Evolutionary conservation across 2,888 invertebrate genomes (phyloP), one percentile per base, ranked within the genome.

Genomic region (Drosophila rubida): DNA sequence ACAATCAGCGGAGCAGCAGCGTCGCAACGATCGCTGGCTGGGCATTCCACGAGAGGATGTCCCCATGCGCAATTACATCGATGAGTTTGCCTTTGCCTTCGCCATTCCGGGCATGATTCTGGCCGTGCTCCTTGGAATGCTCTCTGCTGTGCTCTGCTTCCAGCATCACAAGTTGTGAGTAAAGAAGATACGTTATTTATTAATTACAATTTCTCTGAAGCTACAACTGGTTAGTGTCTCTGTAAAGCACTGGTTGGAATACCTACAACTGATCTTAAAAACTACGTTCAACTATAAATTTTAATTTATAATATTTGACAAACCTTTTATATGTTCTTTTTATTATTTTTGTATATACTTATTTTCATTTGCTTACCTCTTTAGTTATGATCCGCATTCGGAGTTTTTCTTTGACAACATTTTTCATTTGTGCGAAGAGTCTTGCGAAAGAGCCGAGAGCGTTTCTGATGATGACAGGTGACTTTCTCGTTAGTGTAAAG

Each of bases 111-210:
- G 95, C 71, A 90, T 95, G 57, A 92, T 96, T 44, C 93, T 96
- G 88, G 91, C 96, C 44, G 89, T 96, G 14, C 91, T 96, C 1
- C 93, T 95, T 1, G 93, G 95, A 2, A 93, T 95, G 6, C 90
- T 96, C 2, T 95, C 96, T 0, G 94, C 95, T 2, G 94, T 95
- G 0, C 92, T 96, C 9, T 96, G 96, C 90, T 94, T 96, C 75
- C 95, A 96, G 76, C 95, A 96, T 83, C 95, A 95, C 73, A 94
- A 95, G 88, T 93, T 95, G 96, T 96, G 91, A 96, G 96, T 95
- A 85, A 63, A 39, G 3, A 37, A 3, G 35, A 27, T 23, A 51
- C 23, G 23, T 23, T 14, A 37, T n/a, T n/a, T 1, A n/a, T 16
- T 11, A 4, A 4, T 23, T 19, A 7, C 5, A 23, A 22, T 23